These are phyloP conservation scores for Hystrix cristata DNA, from an alignment of 2,113 vertebrate genomes.

Conservation along the genomic window DNA sequence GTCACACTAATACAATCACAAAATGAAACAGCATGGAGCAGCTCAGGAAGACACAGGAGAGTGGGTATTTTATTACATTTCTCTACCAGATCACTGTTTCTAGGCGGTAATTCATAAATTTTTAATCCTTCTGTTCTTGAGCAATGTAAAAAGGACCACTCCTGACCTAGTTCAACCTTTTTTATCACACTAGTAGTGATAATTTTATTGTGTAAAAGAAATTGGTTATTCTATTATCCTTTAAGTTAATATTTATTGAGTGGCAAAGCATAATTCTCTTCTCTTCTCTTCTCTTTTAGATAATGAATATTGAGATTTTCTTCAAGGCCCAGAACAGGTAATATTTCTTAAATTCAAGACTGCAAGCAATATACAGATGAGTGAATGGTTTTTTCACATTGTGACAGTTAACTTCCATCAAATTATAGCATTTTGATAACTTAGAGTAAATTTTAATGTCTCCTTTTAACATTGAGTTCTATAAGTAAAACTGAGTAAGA, in stretches of 20 bases:
- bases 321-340: conserved; percentile 32
- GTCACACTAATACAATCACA: conserved; percentile 82
- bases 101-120: conserved; percentile 94
- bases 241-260: conserved; percentile 60
- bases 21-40: conserved; percentile 83
- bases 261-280: conserved; percentile 46
- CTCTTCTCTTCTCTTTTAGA: conserved; percentile 56
- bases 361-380: conserved; percentile 45
- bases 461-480: conserved; percentile 73
- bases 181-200: conserved; percentile 66
- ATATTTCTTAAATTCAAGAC: conserved; percentile 71
- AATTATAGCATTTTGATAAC: conserved; percentile 75
- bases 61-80: conserved; percentile 95
- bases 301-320: conserved; percentile 65
- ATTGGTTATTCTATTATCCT: conserved; percentile 60
- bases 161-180: conserved; percentile 88
- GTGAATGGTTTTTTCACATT: conserved; percentile 30
- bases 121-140: conserved; percentile 94
- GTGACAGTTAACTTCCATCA: conserved; percentile 65
- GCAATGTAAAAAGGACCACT: conserved; percentile 84
- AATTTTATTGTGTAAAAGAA: conserved; percentile 72
- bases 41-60: conserved; percentile 87
- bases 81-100: conserved; percentile 93
- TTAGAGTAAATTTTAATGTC: conserved; percentile 69
- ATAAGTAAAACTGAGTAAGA: neutral